These are phyloP conservation scores for Pachycephala philippinensis DNA, from an alignment of 2,113 vertebrate genomes.

Conservation along the genomic window DNA sequence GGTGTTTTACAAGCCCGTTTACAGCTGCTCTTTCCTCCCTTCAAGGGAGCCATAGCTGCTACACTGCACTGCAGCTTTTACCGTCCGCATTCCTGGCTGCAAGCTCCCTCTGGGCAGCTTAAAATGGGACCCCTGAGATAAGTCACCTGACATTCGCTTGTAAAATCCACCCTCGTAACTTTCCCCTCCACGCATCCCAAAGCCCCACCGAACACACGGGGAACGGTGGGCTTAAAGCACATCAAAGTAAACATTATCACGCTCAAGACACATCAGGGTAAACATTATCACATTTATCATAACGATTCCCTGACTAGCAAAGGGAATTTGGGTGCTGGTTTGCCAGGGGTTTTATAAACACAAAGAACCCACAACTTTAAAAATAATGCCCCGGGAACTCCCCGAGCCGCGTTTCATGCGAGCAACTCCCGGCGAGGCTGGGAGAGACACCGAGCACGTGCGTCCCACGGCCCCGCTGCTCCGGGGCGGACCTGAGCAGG, in stretches of 20 bases:
- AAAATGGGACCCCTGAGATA: not conserved
- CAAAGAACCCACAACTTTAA: not conserved
- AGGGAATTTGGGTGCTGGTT: not conserved
- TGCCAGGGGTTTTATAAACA: not conserved
- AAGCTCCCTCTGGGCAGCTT: not conserved
- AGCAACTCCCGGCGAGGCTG: not conserved
- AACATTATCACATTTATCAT: not conserved
- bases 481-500: not conserved
- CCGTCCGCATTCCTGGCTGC: not conserved
- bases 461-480: rapidly evolving
- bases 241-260: not conserved
- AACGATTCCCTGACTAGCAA: rapidly evolving
- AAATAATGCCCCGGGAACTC: not conserved
- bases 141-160: not conserved
- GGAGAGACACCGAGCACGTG: not conserved
- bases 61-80: not conserved
- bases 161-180: not conserved
- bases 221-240: rapidly evolving
- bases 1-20: not conserved
- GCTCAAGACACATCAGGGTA: no score
- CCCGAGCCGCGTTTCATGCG: not conserved
- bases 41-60: not conserved
- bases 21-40: not conserved
- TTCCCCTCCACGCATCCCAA: not conserved
- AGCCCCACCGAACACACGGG: rapidly evolving